phyloP scores from a whole-genome alignment of 2,888 invertebrate genomes.

The Diarsia brunnea region DNA sequence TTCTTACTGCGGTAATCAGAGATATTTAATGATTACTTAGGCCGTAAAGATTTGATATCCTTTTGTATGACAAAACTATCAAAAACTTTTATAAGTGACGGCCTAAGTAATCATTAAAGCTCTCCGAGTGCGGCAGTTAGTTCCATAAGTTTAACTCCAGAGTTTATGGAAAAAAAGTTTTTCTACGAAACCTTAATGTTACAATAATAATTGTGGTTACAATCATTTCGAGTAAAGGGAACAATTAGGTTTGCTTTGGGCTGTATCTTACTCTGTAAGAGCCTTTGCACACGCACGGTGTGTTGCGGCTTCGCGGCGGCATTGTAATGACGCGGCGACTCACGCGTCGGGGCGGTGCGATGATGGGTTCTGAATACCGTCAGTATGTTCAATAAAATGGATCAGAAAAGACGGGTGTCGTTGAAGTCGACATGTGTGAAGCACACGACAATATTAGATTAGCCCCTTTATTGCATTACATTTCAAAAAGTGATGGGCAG shows the following conservation, averaged over 20 bases:
- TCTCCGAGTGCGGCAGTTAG: too few relatives aligned
- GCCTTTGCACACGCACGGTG: neutral
- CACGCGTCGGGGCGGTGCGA: too few relatives aligned
- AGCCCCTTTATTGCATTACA: neutral
- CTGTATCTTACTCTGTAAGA: neutral
- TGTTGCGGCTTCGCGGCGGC: neutral
- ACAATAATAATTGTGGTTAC: neutral
- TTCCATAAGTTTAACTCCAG: neutral
- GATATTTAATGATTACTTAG: too few relatives aligned
- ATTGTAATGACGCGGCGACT: too few relatives aligned
- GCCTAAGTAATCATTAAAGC: too few relatives aligned
- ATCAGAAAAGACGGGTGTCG: neutral
- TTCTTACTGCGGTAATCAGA: too few relatives aligned
- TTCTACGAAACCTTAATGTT: neutral
- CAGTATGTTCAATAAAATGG: neutral
- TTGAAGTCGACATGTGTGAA: neutral
- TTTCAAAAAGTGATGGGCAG: neutral
- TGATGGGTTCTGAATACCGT: neutral
- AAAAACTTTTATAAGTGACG: too few relatives aligned
- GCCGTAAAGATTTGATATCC: too few relatives aligned
- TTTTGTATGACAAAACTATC: too few relatives aligned
- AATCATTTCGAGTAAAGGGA: neutral
- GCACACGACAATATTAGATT: neutral
- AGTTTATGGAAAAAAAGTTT: neutral
- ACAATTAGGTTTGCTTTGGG: neutral